Conservation (phyloP, 2,113 vertebrate species). For the Cyprinodon tularosa region DNA sequence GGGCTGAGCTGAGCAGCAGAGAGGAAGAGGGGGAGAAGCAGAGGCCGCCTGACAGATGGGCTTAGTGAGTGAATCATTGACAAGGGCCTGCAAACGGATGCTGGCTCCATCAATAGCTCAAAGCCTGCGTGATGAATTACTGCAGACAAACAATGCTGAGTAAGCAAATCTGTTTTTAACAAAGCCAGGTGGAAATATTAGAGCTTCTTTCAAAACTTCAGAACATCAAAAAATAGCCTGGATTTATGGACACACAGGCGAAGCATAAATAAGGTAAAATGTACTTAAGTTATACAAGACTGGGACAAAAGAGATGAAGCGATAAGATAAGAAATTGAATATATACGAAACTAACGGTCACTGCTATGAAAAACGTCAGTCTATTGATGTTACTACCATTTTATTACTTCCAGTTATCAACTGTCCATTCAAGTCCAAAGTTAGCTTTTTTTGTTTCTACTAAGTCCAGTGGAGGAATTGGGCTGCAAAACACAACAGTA, state of each 20-base stretch:
- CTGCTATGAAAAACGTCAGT: background rate
- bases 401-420: background rate
- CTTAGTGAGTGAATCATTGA: constrained; percentile 83
- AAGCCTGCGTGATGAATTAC: constrained; percentile 83
- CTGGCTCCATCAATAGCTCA: constrained; percentile 82
- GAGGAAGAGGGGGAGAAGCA: constrained; percentile 65
- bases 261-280: background rate
- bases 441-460: background rate
- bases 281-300: background rate
- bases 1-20: constrained; percentile 48
- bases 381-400: background rate
- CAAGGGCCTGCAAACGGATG: constrained; percentile 80
- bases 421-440: background rate
- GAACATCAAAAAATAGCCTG: constrained; percentile 12
- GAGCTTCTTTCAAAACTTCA: constrained; percentile 28
- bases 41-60: constrained; percentile 78
- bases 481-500: background rate
- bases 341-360: background rate
- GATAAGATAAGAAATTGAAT: too few species aligned
- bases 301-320: background rate
- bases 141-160: constrained; percentile 84
- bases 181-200: constrained; percentile 77
- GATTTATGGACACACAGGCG: background rate
- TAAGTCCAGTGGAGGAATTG: too few species aligned
- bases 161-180: constrained; percentile 81